Percentiles rank a stretch among this genome's conserved stretches.
phyloP scores from a whole-genome alignment of 2,797 vertebrate species.

The Eidolon dupreanum region DNA sequence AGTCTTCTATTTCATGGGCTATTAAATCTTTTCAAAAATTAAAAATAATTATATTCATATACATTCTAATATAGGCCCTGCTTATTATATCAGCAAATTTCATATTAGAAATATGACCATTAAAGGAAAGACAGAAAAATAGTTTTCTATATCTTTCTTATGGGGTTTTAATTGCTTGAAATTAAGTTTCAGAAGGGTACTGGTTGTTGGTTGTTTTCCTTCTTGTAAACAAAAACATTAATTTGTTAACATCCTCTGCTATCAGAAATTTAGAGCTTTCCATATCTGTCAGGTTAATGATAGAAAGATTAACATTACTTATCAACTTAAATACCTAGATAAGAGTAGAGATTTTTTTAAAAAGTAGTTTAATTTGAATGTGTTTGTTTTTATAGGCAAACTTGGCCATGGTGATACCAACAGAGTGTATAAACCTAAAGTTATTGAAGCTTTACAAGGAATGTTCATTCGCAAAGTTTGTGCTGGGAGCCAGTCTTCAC shows the following conservation, averaged over 20 bases:
- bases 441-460: conserved; percentile 90
- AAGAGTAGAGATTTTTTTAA: conserved; percentile 28
- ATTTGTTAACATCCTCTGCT: conserved; percentile 47
- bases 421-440: conserved; percentile 91
- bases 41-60: not conserved
- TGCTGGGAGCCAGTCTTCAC: conserved; percentile 90
- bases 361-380: conserved; percentile 53
- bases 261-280: conserved; percentile 18
- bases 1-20: conserved; percentile 35
- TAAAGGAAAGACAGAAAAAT: conserved; percentile 47
- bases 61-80: not conserved
- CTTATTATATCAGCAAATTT: conserved; percentile 9
- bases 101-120: conserved; percentile 25
- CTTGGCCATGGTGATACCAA: conserved; percentile 91
- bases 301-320: not conserved
- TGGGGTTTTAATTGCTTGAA: conserved; percentile 43
- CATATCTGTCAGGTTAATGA: not conserved
- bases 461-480: conserved; percentile 92
- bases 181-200: conserved; percentile 1
- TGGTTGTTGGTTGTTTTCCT: not conserved
- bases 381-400: conserved; percentile 85
- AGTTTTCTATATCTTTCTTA: not conserved
- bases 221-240: not conserved
- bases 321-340: not conserved
- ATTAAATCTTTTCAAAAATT: conserved; percentile 16